These are phyloP conservation scores for Caprella mutica DNA, from an alignment of 2,888 invertebrate genomes.

Conservation along the genomic window DNA sequence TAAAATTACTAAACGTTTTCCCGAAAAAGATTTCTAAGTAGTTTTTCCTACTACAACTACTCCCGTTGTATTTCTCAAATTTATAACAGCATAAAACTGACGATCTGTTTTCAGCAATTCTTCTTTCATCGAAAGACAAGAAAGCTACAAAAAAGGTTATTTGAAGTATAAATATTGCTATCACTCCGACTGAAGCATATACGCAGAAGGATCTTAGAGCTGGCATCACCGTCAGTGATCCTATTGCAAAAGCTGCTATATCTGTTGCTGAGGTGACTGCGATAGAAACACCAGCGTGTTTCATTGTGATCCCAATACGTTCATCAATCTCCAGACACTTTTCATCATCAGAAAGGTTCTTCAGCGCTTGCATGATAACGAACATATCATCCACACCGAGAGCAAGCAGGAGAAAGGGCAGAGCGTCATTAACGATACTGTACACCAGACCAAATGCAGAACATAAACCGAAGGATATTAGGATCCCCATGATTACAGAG, in stretches of 20 bases:
- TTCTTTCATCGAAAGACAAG: conserved; percentile 55
- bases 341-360: conserved; percentile 41
- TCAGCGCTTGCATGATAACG: conserved; percentile 68
- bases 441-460: conserved; percentile 59
- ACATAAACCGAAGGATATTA: conserved; percentile 59
- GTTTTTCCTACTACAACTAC: conserved; percentile 48
- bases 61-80: conserved; percentile 48
- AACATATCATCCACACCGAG: conserved; percentile 73
- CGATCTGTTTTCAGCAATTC: conserved; percentile 47
- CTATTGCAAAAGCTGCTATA: conserved; percentile 64
- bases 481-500: conserved; percentile 60
- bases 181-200: conserved; percentile 64
- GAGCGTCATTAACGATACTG: conserved; percentile 67
- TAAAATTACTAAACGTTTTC: conserved; percentile 45
- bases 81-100: conserved; percentile 55
- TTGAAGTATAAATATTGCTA: conserved; percentile 62
- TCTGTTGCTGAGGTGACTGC: conserved; percentile 73
- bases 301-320: conserved; percentile 56
- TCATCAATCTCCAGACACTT: conserved; percentile 46
- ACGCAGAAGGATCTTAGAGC: conserved; percentile 70
- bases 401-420: conserved; percentile 70
- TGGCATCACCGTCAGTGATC: conserved; percentile 65
- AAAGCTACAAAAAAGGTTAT: conserved; percentile 71
- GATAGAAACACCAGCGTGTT: conserved; percentile 72
- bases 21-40: conserved; percentile 51